A percentile compares a stretch with the other conserved stretches of the same genome.
Evolutionary conservation across 2,797 vertebrate species (phyloP).

Genomic region (Cuculus canorus): DNA sequence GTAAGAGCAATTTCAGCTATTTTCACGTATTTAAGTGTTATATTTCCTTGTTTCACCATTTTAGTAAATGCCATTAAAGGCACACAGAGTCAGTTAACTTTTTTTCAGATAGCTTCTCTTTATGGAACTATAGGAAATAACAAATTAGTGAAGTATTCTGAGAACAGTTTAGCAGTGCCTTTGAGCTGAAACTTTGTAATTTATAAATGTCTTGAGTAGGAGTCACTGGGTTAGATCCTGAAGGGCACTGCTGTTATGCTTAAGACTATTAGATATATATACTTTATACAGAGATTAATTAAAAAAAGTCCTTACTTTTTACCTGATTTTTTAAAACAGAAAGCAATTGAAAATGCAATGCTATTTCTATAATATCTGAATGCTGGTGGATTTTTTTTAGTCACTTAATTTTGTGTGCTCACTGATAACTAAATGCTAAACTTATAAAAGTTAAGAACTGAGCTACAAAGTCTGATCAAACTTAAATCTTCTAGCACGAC

Average conservation of each 20-base stretch:
- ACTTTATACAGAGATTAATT: background rate
- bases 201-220: background rate
- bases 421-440: background rate
- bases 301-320: background rate
- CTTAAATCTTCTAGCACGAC: background rate
- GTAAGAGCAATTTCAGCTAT: constrained; percentile 23
- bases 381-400: background rate
- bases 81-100: background rate
- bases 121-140: background rate
- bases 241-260: background rate
- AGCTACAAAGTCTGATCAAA: background rate
- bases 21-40: constrained; percentile 18
- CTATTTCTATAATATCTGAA: background rate
- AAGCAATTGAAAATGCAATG: background rate
- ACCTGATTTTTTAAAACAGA: background rate
- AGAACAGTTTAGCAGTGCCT: background rate
- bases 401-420: background rate
- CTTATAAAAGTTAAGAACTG: background rate
- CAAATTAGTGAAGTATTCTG: background rate
- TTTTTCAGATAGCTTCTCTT: background rate
- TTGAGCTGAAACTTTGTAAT: background rate
- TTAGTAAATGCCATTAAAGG: constrained; percentile 33
- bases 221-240: background rate
- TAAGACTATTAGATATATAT: background rate
- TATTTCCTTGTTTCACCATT: constrained; percentile 43